phyloP scores from a whole-genome alignment of 1,140 invertebrate species.

The Telenomus remus region DNA sequence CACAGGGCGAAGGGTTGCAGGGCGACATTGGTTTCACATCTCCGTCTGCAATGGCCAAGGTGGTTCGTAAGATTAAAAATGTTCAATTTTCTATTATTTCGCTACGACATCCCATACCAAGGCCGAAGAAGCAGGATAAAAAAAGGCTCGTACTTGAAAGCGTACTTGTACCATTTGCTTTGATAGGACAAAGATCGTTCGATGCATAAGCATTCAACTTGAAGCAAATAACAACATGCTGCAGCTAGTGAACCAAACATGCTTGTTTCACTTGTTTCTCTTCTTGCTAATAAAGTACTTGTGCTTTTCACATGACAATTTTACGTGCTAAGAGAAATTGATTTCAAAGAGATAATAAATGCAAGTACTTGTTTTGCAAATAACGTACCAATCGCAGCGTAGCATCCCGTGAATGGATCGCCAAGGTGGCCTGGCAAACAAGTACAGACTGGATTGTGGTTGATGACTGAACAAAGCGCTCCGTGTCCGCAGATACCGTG shows the following conservation, averaged over 20 bases:
- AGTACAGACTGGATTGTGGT: slow-evolving; percentile 88
- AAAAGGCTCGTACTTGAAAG: no score
- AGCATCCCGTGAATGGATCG: slow-evolving; percentile 87
- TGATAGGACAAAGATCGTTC: no score
- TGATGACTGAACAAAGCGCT: slow-evolving; percentile 84
- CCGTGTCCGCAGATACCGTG: slow-evolving; percentile 85
- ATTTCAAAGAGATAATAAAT: slow-evolving; percentile 1
- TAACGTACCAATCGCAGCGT: slow-evolving; percentile 69
- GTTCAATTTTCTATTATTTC: no score
- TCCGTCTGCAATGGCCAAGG: slow-evolving; percentile 57
- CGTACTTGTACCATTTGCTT: no score
- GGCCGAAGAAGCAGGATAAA: no score
- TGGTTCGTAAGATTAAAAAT: slow-evolving; percentile 1
- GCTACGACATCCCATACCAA: no score
- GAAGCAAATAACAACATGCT: no score
- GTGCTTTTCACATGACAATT: slow-evolving; percentile 31
- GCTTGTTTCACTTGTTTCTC: not conserved
- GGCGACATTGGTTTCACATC: slow-evolving; percentile 73
- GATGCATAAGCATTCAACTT: no score
- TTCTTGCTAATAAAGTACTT: slow-evolving; percentile 19
- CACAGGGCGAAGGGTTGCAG: slow-evolving; percentile 88
- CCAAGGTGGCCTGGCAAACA: slow-evolving; percentile 84
- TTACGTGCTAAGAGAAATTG: not conserved
- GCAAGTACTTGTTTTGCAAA: not conserved
- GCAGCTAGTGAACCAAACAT: not conserved